Conservation (phyloP, 2,888 invertebrate species). For the Aradus depressus region DNA sequence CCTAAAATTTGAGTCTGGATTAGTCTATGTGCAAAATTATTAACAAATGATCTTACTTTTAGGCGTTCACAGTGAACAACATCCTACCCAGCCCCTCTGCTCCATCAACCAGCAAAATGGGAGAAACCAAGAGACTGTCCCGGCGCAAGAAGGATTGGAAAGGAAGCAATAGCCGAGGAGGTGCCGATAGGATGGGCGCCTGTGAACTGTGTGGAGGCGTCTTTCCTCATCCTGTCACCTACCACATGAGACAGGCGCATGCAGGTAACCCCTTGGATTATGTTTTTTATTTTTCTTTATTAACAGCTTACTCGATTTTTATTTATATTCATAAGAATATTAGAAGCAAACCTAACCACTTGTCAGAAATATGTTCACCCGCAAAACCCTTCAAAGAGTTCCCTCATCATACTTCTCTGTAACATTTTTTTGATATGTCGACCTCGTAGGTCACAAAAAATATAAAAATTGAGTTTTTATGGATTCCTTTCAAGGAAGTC, state of each 20-base stretch:
- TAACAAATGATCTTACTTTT: constrained; percentile 10
- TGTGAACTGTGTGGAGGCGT: constrained; percentile 82
- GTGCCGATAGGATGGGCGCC: constrained; percentile 36
- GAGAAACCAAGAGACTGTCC: constrained; percentile 22
- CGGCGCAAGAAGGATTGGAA: constrained; percentile 49
- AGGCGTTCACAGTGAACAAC: constrained; percentile 28
- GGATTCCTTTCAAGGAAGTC: no score
- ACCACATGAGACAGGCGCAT: constrained; percentile 83
- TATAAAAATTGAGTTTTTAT: no score
- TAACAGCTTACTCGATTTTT: no score
- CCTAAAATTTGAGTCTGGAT: no score
- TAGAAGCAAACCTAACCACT: no score
- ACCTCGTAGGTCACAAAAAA: no score
- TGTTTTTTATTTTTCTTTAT: no score
- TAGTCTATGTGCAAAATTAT: background rate
- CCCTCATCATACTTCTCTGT: no score
- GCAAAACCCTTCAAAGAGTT: no score
- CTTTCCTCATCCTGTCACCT: constrained; percentile 70
- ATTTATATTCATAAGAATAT: no score
- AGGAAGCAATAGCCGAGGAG: constrained; percentile 28
- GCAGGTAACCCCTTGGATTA: constrained; percentile 52
- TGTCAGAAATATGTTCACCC: no score
- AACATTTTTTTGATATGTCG: no score
- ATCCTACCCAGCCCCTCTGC: constrained; percentile 26
- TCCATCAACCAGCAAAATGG: constrained; percentile 12